Evolutionary conservation across 2,888 invertebrate genomes (phyloP).

Genomic region (Panorpa germanica): DNA sequence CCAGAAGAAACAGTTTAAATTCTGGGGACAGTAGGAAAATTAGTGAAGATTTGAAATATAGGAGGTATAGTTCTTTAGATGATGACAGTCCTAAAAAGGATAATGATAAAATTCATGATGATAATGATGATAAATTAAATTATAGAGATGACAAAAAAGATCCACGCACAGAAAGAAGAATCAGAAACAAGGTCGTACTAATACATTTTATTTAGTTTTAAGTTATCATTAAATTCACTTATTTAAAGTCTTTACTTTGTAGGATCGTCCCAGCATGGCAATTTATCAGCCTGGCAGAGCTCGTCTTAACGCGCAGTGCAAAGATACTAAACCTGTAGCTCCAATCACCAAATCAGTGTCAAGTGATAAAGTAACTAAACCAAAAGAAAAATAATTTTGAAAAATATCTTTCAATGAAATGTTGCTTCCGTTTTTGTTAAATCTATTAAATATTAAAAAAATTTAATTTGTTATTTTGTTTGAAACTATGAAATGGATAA

Average conservation of each 20-base stretch:
- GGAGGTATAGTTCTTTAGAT: too few relatives aligned
- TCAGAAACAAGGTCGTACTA: slow-evolving; percentile 10
- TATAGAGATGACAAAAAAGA: background rate
- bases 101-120: slow-evolving; percentile 8
- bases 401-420: too few relatives aligned
- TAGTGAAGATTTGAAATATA: too few relatives aligned
- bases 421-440: too few relatives aligned
- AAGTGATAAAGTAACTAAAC: too few relatives aligned
- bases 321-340: slow-evolving; percentile 13
- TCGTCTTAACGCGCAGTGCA: slow-evolving; percentile 17
- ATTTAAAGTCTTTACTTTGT: slow-evolving; percentile 11
- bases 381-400: too few relatives aligned
- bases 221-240: slow-evolving; percentile 6
- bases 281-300: slow-evolving; percentile 71
- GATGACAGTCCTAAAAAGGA: slow-evolving; percentile 4
- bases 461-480: too few relatives aligned
- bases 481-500: too few relatives aligned
- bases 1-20: too few relatives aligned
- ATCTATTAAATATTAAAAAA: too few relatives aligned
- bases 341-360: slow-evolving; percentile 13
- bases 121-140: slow-evolving; percentile 12
- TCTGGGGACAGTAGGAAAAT: too few relatives aligned
- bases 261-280: slow-evolving; percentile 78
- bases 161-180: slow-evolving; percentile 11
- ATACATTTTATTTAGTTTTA: background rate